Percentiles rank a stretch among this genome's conserved stretches.
phyloP scores from a whole-genome alignment of 2,113 vertebrate species.

The Mirounga angustirostris region DNA sequence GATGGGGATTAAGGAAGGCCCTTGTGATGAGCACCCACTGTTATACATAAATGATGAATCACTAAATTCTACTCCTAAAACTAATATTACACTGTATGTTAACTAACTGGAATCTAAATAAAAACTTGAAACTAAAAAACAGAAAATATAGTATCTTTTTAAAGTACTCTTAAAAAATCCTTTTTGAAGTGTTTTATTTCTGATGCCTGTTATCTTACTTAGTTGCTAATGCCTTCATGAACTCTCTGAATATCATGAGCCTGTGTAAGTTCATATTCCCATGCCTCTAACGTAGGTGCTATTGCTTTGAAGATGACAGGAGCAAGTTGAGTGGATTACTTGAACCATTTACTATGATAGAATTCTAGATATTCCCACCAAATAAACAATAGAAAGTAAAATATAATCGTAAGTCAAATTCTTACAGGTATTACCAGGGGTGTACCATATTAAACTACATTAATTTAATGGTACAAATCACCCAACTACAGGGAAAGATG shows the following conservation, averaged over 20 bases:
- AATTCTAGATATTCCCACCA: background rate
- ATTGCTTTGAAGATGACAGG: background rate
- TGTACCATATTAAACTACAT: background rate
- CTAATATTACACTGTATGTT: background rate
- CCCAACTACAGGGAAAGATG: background rate
- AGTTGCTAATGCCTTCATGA: background rate
- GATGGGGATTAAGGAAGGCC: background rate
- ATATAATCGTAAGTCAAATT: background rate
- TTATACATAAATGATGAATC: background rate
- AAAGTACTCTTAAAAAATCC: background rate
- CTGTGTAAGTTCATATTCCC: background rate
- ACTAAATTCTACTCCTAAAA: background rate
- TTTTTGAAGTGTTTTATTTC: background rate
- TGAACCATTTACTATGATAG: background rate
- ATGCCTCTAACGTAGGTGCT: background rate
- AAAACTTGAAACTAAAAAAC: background rate
- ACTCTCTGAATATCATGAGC: background rate
- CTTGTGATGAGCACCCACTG: background rate
- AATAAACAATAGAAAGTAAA: constrained; percentile 32
- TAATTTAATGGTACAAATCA: background rate
- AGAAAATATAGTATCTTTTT: background rate
- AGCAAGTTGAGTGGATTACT: background rate
- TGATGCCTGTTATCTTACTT: background rate
- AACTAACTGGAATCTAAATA: background rate
- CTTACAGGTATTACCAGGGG: background rate